Evolutionary conservation across 2,797 vertebrate species (phyloP).

Genomic region (Gouania willdenowi): DNA sequence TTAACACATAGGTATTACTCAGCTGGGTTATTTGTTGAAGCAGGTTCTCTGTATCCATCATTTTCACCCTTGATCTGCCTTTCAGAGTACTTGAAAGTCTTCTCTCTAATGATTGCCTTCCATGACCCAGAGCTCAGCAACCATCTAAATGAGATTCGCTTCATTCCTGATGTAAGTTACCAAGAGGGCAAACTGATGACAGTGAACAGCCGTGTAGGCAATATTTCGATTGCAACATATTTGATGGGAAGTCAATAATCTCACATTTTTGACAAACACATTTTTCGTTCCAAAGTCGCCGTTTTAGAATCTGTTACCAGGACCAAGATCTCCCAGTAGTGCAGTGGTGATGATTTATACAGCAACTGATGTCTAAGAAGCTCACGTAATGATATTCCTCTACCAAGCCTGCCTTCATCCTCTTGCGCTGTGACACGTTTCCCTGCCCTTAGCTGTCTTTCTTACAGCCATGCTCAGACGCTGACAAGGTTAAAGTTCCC

Average conservation of each 20-base stretch:
- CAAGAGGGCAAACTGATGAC: slow-evolving; percentile 6
- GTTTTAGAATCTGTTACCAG: slow-evolving; percentile 36
- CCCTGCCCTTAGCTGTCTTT: slow-evolving; percentile 23
- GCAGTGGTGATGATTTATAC: slow-evolving; percentile 56
- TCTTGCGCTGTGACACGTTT: slow-evolving; percentile 38
- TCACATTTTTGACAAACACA: slow-evolving; percentile 34
- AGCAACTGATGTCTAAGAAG: slow-evolving; percentile 49
- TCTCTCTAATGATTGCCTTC: slow-evolving; percentile 98
- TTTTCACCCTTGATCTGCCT: too few relatives aligned
- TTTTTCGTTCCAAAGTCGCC: slow-evolving; percentile 27
- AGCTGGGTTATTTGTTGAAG: too few relatives aligned
- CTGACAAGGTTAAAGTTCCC: slow-evolving; percentile 58
- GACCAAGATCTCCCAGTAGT: slow-evolving; percentile 53
- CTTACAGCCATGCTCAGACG: slow-evolving; percentile 35
- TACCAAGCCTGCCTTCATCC: slow-evolving; percentile 42
- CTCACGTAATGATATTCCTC: slow-evolving; percentile 52
- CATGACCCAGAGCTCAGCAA: slow-evolving; percentile 98
- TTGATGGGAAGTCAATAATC: slow-evolving; percentile 23
- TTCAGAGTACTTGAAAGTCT: slow-evolving; percentile 95
- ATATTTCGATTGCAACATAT: neutral
- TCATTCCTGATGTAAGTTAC: slow-evolving; percentile 96
- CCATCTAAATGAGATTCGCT: slow-evolving; percentile 97
- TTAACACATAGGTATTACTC: too few relatives aligned
- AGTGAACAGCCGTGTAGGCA: slow-evolving; percentile 4
- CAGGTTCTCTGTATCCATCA: too few relatives aligned